These are phyloP conservation scores for Battus philenor DNA, from an alignment of 1,140 invertebrate species.

Conservation along the genomic window DNA sequence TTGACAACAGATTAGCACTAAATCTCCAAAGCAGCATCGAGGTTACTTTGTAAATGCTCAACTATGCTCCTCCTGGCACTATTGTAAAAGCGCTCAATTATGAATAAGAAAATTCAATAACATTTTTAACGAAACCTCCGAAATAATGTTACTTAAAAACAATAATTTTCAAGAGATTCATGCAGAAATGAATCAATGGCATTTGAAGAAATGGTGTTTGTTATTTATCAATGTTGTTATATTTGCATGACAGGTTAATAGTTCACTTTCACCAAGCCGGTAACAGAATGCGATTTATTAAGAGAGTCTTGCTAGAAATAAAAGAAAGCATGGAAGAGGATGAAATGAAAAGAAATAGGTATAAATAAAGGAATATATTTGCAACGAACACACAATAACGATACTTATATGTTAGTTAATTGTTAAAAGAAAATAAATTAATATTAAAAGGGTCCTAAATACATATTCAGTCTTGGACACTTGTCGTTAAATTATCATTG, in stretches of 20 bases:
- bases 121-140: slow-evolving; percentile 59
- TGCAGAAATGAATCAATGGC: slow-evolving; percentile 68
- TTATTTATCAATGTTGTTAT: slow-evolving; percentile 52
- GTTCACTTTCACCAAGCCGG: slow-evolving; percentile 63
- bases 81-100: slow-evolving; percentile 63
- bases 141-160: slow-evolving; percentile 58
- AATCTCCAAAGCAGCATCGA: slow-evolving; percentile 46
- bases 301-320: slow-evolving; percentile 63
- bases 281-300: slow-evolving; percentile 57
- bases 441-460: slow-evolving; percentile 49
- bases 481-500: slow-evolving; percentile 34
- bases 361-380: slow-evolving; percentile 74
- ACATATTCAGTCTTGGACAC: slow-evolving; percentile 64
- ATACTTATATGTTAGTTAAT: slow-evolving; percentile 59
- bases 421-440: slow-evolving; percentile 59
- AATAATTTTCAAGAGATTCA: slow-evolving; percentile 60
- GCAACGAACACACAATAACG: slow-evolving; percentile 73
- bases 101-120: slow-evolving; percentile 42
- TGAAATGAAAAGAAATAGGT: slow-evolving; percentile 72
- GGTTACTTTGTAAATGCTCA: slow-evolving; percentile 56
- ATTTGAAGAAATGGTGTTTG: slow-evolving; percentile 71
- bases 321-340: slow-evolving; percentile 68
- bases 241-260: slow-evolving; percentile 55
- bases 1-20: slow-evolving; percentile 48
- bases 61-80: slow-evolving; percentile 65